phyloP scores from a whole-genome alignment of 1,140 invertebrate genomes.

The Lineus longissimus region DNA sequence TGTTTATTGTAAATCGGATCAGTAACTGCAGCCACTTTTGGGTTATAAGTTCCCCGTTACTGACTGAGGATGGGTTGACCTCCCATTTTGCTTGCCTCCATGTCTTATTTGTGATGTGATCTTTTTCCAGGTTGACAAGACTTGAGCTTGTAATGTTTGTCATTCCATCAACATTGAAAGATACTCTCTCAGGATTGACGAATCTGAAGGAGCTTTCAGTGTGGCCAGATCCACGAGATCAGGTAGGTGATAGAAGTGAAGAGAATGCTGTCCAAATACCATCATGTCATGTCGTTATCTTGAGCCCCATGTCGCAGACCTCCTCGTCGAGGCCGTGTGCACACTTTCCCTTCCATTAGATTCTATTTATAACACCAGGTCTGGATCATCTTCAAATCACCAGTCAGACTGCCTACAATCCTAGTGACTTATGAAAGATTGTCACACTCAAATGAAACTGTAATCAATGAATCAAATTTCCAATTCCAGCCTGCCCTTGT shows the following conservation, averaged over 20 bases:
- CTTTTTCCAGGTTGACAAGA: constrained; percentile 22
- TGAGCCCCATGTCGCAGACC: too few relatives aligned
- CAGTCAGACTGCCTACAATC: too few relatives aligned
- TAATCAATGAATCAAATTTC: neutral
- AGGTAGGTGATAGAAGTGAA: constrained; percentile 10
- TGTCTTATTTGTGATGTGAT: neutral
- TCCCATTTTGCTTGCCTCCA: neutral
- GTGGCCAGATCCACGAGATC: constrained; percentile 26
- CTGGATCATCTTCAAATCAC: too few relatives aligned
- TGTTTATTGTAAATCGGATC: too few relatives aligned
- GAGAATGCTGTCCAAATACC: neutral
- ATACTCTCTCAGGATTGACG: constrained; percentile 15
- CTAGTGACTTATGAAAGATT: too few relatives aligned
- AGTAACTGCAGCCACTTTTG: too few relatives aligned
- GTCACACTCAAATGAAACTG: neutral
- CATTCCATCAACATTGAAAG: constrained; percentile 19
- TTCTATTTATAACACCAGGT: too few relatives aligned
- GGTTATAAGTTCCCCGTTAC: too few relatives aligned
- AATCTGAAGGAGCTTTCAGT: constrained; percentile 24
- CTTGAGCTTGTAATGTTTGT: constrained; percentile 29
- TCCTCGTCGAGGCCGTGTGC: too few relatives aligned
- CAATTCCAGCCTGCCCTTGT: constrained; percentile 17
- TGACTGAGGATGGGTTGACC: too few relatives aligned
- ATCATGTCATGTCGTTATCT: neutral
- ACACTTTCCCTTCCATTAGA: too few relatives aligned